phyloP scores from a whole-genome alignment of 2,888 invertebrate species.

The Eupithecia insigniata region DNA sequence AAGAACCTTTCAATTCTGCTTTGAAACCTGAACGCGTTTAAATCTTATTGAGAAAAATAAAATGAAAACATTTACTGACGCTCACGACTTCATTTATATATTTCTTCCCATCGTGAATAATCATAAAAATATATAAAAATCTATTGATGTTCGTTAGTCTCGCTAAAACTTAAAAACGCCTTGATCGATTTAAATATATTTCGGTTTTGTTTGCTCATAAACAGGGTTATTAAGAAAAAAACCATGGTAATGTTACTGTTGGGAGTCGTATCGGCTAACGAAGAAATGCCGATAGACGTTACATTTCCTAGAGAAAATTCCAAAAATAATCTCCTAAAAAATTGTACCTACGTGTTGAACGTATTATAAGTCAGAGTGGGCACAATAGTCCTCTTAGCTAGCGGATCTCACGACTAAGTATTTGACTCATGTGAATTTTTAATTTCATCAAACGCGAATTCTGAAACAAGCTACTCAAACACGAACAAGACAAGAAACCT shows the following conservation, averaged over 20 bases:
- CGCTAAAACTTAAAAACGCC: no score
- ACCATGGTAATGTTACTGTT: no score
- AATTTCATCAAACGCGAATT: slow-evolving; percentile 7
- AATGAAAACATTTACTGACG: neutral
- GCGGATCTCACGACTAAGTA: neutral
- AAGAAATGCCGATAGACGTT: no score
- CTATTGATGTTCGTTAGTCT: no score
- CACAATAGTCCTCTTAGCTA: neutral
- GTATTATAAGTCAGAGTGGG: no score
- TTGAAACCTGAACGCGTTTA: neutral
- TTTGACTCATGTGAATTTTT: neutral
- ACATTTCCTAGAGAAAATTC: neutral
- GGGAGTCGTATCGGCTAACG: no score
- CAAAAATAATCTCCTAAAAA: neutral
- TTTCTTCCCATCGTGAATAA: neutral
- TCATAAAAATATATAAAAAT: no score
- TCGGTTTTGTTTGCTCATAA: no score
- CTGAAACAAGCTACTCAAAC: slow-evolving; percentile 25
- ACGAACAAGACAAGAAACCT: slow-evolving; percentile 25
- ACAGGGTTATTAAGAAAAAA: no score
- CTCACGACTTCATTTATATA: neutral
- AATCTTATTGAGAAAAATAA: slow-evolving; percentile 1
- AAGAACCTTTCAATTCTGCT: slow-evolving; percentile 4
- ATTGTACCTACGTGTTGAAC: no score
- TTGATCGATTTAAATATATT: no score